Conservation (phyloP, 2,113 vertebrate genomes). For the Xiphophorus couchianus region DNA sequence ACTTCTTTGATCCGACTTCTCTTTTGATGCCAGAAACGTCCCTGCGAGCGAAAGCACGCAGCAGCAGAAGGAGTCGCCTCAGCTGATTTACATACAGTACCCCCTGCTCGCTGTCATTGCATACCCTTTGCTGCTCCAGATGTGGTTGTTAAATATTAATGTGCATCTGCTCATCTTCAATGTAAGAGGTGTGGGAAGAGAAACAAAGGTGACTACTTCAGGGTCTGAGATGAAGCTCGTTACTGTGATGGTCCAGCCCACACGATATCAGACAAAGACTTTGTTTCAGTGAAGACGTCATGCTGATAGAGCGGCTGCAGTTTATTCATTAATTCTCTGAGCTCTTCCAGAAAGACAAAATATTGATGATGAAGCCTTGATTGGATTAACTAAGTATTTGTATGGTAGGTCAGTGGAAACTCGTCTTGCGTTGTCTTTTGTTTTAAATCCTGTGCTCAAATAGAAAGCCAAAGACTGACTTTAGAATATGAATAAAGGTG, state of each 20-base stretch:
- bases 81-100: constrained; percentile 52
- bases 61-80: constrained; percentile 8
- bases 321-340: background rate
- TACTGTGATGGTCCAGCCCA: constrained; percentile 34
- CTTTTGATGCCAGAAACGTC: constrained; percentile 31
- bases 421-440: no score
- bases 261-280: constrained; percentile 61
- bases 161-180: constrained; percentile 28
- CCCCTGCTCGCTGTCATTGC: constrained; percentile 4
- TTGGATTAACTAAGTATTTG: background rate
- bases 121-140: constrained; percentile 24
- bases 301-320: constrained; percentile 12
- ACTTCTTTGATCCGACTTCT: constrained; percentile 42
- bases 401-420: no score
- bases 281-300: constrained; percentile 37
- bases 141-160: constrained; percentile 54
- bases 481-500: background rate
- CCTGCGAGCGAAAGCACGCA: constrained; percentile 16
- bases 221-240: constrained; percentile 58
- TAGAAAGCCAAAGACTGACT: background rate
- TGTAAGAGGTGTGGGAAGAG: constrained; percentile 49
- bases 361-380: background rate
- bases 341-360: background rate
- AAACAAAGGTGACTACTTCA: background rate
- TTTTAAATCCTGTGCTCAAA: no score